These are phyloP conservation scores for Porites lutea DNA, from an alignment of 64 coral and sea anemone genomes.

Conservation along the genomic window DNA sequence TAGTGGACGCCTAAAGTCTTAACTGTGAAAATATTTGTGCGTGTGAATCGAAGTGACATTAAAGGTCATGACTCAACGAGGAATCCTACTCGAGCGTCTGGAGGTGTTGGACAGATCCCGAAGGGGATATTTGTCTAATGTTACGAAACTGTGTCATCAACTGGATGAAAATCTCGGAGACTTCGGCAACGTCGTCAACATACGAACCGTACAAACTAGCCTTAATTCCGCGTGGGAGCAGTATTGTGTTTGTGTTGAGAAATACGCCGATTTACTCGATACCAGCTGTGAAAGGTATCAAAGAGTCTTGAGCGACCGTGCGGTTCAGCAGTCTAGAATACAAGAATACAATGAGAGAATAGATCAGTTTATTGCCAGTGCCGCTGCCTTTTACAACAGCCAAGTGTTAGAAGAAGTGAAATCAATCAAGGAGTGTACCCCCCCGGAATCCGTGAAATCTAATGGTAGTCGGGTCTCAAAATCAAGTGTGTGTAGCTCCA, in stretches of 20 bases:
- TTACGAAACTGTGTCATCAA: not conserved
- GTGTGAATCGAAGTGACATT: not conserved
- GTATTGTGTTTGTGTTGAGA: not conserved
- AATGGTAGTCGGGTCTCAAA: no score
- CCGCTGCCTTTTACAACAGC: no score
- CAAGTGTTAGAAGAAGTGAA: no score
- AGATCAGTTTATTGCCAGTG: no score
- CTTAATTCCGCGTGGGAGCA: slow-evolving; percentile 17
- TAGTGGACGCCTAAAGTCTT: not conserved
- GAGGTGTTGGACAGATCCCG: slow-evolving; percentile 27
- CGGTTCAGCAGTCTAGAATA: no score
- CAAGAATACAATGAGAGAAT: no score
- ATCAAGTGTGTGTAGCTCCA: no score
- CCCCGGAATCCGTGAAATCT: no score
- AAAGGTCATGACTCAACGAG: not conserved
- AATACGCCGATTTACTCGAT: slow-evolving; percentile 24
- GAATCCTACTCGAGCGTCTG: slow-evolving; percentile 5
- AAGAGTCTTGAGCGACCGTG: not conserved
- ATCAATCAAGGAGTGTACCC: no score
- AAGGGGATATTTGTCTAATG: not conserved
- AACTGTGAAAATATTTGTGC: not conserved
- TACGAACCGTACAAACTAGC: slow-evolving; percentile 19
- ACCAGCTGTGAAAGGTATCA: not conserved
- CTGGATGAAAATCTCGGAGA: slow-evolving; percentile 8
- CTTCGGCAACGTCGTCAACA: not conserved